phyloP scores from a whole-genome alignment of 2,888 invertebrate species.

The Erebia ligea region DNA sequence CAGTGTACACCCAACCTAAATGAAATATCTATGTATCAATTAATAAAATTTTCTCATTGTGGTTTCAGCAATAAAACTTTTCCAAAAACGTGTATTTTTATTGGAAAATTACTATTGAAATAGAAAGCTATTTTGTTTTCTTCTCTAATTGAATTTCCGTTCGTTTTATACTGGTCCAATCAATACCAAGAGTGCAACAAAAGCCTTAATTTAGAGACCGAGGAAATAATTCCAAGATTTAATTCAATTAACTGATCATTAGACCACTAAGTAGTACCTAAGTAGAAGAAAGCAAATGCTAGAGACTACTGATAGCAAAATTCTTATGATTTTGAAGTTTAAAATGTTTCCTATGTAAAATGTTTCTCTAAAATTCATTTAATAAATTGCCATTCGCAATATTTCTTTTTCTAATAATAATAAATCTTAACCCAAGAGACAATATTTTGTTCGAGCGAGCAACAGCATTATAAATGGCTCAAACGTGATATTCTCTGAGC shows the following conservation, averaged over 20 bases:
- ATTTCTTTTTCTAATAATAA: background rate
- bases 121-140: background rate
- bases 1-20: background rate
- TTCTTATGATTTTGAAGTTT: background rate
- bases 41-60: background rate
- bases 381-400: background rate
- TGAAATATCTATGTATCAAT: background rate
- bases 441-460: background rate
- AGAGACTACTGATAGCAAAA: background rate
- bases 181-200: background rate
- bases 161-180: background rate
- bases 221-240: background rate
- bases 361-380: background rate
- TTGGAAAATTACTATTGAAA: background rate
- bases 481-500: conserved; percentile 2
- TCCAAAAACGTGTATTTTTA: background rate
- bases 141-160: background rate
- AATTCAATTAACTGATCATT: too few species aligned
- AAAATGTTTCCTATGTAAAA: too few species aligned
- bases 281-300: background rate
- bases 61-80: background rate
- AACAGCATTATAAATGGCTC: background rate
- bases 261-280: background rate
- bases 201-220: background rate
- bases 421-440: conserved; percentile 7